Evolutionary conservation across 53 echinoderm and acorn worm genomes (phyloP), one percentile per base, ranked within the genome.

Genomic region (Crossaster papposus): DNA sequence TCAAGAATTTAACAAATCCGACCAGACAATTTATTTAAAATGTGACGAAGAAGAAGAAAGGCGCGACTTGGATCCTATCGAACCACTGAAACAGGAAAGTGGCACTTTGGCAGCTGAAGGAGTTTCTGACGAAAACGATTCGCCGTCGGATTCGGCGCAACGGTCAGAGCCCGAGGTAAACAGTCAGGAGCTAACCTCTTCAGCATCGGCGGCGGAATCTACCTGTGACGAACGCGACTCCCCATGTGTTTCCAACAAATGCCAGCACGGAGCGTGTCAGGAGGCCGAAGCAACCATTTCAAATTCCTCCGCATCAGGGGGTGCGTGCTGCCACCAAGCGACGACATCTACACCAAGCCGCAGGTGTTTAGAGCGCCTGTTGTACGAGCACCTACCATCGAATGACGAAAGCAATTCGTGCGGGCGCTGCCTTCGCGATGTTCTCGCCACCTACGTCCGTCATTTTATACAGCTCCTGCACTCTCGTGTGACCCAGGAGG

Each of bases 381-480:
- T n/a, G n/a, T 55, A 14, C 28, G 23, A 53, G 30, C 81, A 35
- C 5, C 32, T 31, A 20, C 22, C 33, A 55, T 22, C 81, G 8
- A 0, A 17, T 15, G 31, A 29, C 22, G 38, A 64, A 80, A 53
- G 58, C 35, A 23, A 34, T 34, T 3, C 4, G 29, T 72, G 53
- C 34, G 1, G 54, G 14, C 36, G 70, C 73, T 78, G 91, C 84
- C 78, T 91, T 22, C 70, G 79, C 22, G 64, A 78, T 28, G 79
- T 85, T 31, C 84, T 91, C 44, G 78, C 78, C n/a, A 79, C 70
- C 73, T 91, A 91, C 78, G 91, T 85, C 18, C 84, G 65, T 44
- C 52, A 38, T 14, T 91, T 91, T 34, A 52, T 91, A 51, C 54
- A 83, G 8, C 64, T 91, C 28, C 65, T 91, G 35, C 84, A 91